Conservation (phyloP, 2,797 vertebrate species). For the Enteromius mattozi region DNA sequence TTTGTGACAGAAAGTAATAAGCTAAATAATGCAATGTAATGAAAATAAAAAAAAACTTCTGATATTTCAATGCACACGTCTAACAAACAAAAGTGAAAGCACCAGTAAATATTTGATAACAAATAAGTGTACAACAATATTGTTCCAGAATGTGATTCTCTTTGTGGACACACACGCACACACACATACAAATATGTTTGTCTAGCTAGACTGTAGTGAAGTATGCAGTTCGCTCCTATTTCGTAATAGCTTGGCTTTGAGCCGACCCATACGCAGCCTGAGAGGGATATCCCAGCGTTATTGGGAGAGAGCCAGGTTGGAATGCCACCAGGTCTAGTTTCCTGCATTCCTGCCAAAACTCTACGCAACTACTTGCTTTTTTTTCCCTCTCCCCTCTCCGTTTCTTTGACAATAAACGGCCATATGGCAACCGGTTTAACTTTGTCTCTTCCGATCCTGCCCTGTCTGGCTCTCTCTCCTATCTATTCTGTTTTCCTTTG, state of each 20-base stretch:
- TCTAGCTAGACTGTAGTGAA: conserved; percentile 57
- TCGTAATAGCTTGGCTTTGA: conserved; percentile 70
- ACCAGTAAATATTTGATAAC: conserved; percentile 7
- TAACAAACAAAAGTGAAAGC: not conserved
- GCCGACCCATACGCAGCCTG: conserved; percentile 60
- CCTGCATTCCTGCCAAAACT: conserved; percentile 66
- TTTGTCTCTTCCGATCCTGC: conserved; percentile 28
- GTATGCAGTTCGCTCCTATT: conserved; percentile 64
- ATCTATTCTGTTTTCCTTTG: conserved; percentile 7
- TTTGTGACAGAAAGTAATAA: not conserved
- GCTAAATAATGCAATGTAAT: not conserved
- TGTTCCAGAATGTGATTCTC: not conserved
- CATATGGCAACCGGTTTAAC: conserved; percentile 32
- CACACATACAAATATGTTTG: conserved; percentile 27
- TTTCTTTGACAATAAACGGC: conserved; percentile 46
- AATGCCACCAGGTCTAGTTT: conserved; percentile 69
- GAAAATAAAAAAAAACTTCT: not conserved
- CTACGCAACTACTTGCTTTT: conserved; percentile 55
- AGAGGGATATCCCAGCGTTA: conserved; percentile 74
- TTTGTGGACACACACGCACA: conserved; percentile 28
- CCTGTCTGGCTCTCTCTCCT: not conserved
- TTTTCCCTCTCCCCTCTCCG: conserved; percentile 27
- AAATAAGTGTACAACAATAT: not conserved
- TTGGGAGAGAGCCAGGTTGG: conserved; percentile 70
- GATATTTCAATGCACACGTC: not conserved